Evolutionary conservation across 2,797 vertebrate genomes (phyloP).

Genomic region (Oophaga sylvatica): DNA sequence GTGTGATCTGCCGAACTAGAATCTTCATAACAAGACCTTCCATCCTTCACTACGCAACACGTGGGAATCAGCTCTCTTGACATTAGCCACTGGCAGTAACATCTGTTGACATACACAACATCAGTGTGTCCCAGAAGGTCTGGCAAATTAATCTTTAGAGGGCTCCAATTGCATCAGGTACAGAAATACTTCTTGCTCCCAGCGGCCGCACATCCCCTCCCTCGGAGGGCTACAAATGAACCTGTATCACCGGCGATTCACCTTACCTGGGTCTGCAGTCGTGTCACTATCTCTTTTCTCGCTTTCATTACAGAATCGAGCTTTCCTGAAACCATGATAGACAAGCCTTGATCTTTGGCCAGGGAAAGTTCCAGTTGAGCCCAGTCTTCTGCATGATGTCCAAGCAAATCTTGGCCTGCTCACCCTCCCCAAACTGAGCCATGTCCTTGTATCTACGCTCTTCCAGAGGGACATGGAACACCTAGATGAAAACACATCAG

Average conservation of each 20-base stretch:
- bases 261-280: constrained; percentile 95
- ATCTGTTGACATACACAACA: constrained; percentile 20
- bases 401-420: constrained; percentile 98
- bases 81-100: constrained; percentile 16
- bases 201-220: constrained; percentile 47
- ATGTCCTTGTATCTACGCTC: constrained; percentile 99
- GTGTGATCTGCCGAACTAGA: background rate
- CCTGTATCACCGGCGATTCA: background rate
- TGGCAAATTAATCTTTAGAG: constrained; percentile 51
- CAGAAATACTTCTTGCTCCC: constrained; percentile 37
- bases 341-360: constrained; percentile 98
- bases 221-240: constrained; percentile 26
- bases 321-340: constrained; percentile 99
- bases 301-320: constrained; percentile 98
- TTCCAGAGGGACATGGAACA: constrained; percentile 98
- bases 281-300: constrained; percentile 97
- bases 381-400: constrained; percentile 99
- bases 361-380: constrained; percentile 98
- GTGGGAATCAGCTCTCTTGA: constrained; percentile 16
- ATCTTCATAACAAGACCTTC: constrained; percentile 6
- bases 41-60: constrained; percentile 20
- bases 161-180: constrained; percentile 41
- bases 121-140: background rate
- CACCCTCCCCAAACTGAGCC: constrained; percentile 98
- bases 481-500: constrained; percentile 72